These are phyloP conservation scores for Philonicus albiceps DNA, from an alignment of 2,888 invertebrate species.

Conservation along the genomic window DNA sequence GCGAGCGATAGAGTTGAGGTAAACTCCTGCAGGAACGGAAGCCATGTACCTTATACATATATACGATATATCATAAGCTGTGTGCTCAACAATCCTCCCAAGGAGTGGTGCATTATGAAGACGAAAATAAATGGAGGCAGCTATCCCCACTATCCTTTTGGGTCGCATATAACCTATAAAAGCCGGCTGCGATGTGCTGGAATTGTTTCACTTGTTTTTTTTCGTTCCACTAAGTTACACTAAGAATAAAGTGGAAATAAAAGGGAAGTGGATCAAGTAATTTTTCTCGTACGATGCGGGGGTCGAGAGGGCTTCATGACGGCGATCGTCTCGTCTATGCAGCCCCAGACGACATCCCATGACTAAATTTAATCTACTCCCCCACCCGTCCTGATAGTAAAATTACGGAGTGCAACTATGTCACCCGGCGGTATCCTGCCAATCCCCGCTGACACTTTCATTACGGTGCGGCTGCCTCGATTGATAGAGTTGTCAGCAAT, in stretches of 20 bases:
- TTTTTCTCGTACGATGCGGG: not conserved
- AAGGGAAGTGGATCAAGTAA: not conserved
- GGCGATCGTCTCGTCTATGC: not conserved
- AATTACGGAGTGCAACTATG: not conserved
- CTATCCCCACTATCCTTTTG: conserved; percentile 6
- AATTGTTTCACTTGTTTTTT: conserved; percentile 43
- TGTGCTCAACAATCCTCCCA: conserved; percentile 14
- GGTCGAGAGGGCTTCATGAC: not conserved
- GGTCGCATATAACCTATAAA: conserved; percentile 41
- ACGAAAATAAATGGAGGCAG: conserved; percentile 13
- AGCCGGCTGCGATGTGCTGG: conserved; percentile 39
- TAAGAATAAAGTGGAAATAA: conserved; percentile 25
- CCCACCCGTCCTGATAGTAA: not conserved
- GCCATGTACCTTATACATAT: not conserved
- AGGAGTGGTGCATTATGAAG: not conserved
- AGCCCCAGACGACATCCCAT: not conserved
- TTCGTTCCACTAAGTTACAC: conserved; percentile 41
- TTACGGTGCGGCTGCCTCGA: conserved; percentile 5
- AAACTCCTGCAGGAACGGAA: conserved; percentile 38
- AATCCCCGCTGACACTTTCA: conserved; percentile 26
- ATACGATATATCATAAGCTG: conserved; percentile 4
- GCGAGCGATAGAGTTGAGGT: conserved; percentile 40
- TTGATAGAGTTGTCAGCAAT: conserved; percentile 25
- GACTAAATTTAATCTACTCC: not conserved
- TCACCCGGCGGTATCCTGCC: conserved; percentile 3